These are phyloP conservation scores for Arothron firmamentum DNA, from an alignment of 2,113 vertebrate genomes.

Conservation along the genomic window DNA sequence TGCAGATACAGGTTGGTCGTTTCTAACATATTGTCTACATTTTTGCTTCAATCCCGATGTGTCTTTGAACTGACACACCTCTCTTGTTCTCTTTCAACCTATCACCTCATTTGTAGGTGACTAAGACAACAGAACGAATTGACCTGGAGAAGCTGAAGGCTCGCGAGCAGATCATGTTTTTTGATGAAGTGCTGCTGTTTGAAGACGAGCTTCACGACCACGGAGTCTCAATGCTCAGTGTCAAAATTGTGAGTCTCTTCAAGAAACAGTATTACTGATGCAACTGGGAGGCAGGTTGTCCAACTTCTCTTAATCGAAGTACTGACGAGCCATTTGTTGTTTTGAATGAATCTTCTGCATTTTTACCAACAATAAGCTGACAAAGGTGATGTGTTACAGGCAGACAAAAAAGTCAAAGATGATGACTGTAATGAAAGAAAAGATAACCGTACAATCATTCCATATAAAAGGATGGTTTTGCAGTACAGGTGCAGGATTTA, in stretches of 20 bases:
- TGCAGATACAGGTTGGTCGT: slow-evolving; percentile 79
- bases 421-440: too few relatives aligned
- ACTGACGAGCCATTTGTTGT: background rate
- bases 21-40: too few relatives aligned
- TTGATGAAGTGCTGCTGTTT: slow-evolving; percentile 94
- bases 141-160: slow-evolving; percentile 93
- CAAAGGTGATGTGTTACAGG: too few relatives aligned
- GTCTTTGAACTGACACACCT: background rate
- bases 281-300: background rate
- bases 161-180: slow-evolving; percentile 95
- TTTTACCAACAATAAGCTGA: too few relatives aligned
- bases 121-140: slow-evolving; percentile 86
- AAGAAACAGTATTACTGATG: background rate
- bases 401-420: too few relatives aligned
- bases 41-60: background rate
- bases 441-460: too few relatives aligned
- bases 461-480: too few relatives aligned
- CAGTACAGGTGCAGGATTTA: too few relatives aligned
- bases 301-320: background rate
- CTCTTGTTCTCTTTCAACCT: background rate
- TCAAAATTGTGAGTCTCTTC: slow-evolving; percentile 86
- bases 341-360: background rate
- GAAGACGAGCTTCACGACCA: slow-evolving; percentile 98
- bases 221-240: slow-evolving; percentile 91
- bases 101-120: slow-evolving; percentile 70